Conservation (phyloP, 2,888 invertebrate species). For the Entomobrya proxima region DNA sequence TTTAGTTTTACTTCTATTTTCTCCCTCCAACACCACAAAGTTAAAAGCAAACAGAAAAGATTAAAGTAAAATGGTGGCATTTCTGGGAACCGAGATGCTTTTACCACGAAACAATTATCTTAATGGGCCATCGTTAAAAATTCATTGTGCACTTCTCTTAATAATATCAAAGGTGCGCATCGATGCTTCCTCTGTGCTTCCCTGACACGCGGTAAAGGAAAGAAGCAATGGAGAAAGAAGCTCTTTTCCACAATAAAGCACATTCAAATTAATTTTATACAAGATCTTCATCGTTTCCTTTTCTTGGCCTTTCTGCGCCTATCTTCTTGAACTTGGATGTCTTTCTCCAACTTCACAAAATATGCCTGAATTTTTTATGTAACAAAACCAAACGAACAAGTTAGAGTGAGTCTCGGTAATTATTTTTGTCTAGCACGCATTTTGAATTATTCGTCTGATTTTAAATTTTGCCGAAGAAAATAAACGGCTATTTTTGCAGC, state of each 20-base stretch:
- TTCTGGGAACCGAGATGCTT: constrained; percentile 53
- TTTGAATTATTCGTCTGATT: no score
- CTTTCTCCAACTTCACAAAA: no score
- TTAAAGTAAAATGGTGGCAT: constrained; percentile 60
- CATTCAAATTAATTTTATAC: no score
- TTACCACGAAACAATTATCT: constrained; percentile 65
- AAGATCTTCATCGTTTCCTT: no score
- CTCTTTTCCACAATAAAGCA: neutral
- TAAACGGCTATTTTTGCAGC: no score
- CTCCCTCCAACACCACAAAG: neutral
- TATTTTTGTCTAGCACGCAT: no score
- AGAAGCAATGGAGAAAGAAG: neutral
- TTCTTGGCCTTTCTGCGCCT: neutral
- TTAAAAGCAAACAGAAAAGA: constrained; percentile 59
- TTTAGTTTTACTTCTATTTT: no score
- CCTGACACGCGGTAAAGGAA: neutral
- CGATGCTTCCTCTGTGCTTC: neutral
- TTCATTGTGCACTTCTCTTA: constrained; percentile 64
- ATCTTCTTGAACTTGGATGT: no score
- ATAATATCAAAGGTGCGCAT: constrained; percentile 55
- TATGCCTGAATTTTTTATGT: no score
- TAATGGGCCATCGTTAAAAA: constrained; percentile 65
- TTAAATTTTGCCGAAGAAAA: no score
- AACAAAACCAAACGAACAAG: no score
- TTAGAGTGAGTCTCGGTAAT: no score